phyloP scores from a whole-genome alignment of 2,113 vertebrate genomes.

The Romanogobio albipinnatus region DNA sequence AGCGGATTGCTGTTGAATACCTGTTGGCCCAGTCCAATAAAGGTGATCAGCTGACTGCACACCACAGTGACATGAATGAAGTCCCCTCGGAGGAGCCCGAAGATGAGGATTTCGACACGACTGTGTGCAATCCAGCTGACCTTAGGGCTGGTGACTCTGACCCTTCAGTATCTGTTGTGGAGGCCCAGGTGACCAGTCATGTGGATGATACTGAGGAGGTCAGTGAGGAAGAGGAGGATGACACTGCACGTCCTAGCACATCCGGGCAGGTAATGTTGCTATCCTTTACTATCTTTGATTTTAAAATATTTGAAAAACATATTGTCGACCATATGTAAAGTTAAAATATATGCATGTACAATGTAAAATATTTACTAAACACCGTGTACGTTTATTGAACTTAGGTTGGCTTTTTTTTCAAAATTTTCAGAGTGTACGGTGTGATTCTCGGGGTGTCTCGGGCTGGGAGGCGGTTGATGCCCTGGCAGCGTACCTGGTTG shows the following conservation, averaged over 20 bases:
- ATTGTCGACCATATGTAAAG: not conserved
- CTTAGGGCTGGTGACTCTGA: not conserved
- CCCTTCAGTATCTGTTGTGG: no score
- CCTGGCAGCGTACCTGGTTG: not conserved
- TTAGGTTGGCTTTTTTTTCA: not conserved
- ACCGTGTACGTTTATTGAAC: not conserved
- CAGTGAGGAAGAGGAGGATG: constrained; percentile 4
- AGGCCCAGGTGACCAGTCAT: no score
- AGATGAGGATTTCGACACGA: not conserved
- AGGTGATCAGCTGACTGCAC: not conserved
- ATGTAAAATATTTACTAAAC: not conserved
- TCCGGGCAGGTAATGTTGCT: no score
- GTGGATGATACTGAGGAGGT: not conserved
- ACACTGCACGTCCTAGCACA: not conserved
- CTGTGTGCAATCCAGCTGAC: not conserved
- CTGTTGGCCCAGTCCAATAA: not conserved
- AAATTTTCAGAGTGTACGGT: not conserved
- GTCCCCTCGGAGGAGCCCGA: not conserved
- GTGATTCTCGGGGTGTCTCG: not conserved
- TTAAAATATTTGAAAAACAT: not conserved
- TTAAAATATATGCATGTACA: not conserved
- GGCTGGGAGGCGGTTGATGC: not conserved
- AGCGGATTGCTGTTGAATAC: not conserved
- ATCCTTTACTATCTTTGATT: not conserved
- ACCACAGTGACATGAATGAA: not conserved